These are phyloP conservation scores for Drosophila mettleri DNA, from an alignment of 2,888 invertebrate species.

Conservation along the genomic window DNA sequence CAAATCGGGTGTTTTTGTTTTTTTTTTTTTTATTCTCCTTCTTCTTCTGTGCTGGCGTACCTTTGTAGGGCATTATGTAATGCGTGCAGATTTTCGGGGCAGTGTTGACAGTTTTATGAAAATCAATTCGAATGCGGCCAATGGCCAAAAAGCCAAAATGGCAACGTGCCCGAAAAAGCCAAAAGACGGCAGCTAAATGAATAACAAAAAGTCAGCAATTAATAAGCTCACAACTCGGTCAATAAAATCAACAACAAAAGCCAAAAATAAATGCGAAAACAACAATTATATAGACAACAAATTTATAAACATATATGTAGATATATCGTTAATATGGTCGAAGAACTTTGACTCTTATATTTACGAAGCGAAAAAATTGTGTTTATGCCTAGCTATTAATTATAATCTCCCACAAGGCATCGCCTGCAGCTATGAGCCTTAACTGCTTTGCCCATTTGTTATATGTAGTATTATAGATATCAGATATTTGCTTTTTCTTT, in stretches of 20 bases:
- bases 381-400: not conserved
- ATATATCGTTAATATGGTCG: constrained; percentile 5
- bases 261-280: constrained; percentile 26
- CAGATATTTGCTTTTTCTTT: not conserved
- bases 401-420: not conserved
- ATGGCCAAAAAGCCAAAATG: constrained; percentile 54
- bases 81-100: constrained; percentile 10
- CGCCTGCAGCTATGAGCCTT: not conserved
- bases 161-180: constrained; percentile 60
- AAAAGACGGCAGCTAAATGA: constrained; percentile 15
- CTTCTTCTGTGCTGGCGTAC: no score
- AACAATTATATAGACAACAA: constrained; percentile 15
- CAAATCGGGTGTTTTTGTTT: not conserved
- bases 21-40: no score
- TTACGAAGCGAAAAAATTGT: not conserved
- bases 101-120: constrained; percentile 43
- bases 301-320: constrained; percentile 15
- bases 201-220: constrained; percentile 57
- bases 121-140: constrained; percentile 63
- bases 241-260: constrained; percentile 62
- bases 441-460: not conserved
- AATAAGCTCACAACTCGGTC: constrained; percentile 71
- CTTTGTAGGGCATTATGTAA: constrained; percentile 36
- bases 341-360: constrained; percentile 3
- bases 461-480: not conserved